A percentile compares a stretch with the other conserved stretches of the same genome.
Evolutionary conservation across 2,888 invertebrate genomes (phyloP).

Genomic region (Zygothrica quintamaculata): DNA sequence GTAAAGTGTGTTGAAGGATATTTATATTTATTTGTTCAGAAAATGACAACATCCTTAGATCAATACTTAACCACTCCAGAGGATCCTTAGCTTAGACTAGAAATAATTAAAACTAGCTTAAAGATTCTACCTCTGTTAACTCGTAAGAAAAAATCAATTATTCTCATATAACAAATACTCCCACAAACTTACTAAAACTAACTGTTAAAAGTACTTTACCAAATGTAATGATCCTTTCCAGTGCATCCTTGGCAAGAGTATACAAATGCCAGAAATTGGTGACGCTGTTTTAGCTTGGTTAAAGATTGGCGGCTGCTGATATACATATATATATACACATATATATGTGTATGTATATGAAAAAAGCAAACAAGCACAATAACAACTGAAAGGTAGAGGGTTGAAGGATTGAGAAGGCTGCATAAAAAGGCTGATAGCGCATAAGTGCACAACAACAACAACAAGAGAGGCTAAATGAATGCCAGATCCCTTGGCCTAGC

Average conservation of each 20-base stretch:
- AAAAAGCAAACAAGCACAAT: conserved; percentile 51
- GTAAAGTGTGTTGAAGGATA: too few relatives aligned
- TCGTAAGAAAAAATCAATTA: too few relatives aligned
- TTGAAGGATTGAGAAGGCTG: conserved; percentile 14
- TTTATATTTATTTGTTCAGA: too few relatives aligned
- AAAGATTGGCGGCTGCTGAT: conserved; percentile 64
- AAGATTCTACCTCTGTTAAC: too few relatives aligned
- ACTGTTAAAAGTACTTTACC: too few relatives aligned
- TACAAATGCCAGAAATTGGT: conserved; percentile 47
- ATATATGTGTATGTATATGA: not conserved
- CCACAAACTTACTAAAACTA: too few relatives aligned
- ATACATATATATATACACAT: conserved; percentile 18
- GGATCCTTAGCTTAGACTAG: too few relatives aligned
- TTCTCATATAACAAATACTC: too few relatives aligned
- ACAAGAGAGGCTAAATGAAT: conserved; percentile 57
- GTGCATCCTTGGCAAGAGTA: conserved; percentile 34
- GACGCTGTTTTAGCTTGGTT: conserved; percentile 45
- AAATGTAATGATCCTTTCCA: too few relatives aligned
- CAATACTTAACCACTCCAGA: too few relatives aligned
- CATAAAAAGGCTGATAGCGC: conserved; percentile 70
- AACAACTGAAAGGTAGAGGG: conserved; percentile 31
- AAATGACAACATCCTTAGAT: too few relatives aligned
- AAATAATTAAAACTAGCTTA: too few relatives aligned
- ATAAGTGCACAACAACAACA: conserved; percentile 68
- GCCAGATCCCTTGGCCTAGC: conserved; percentile 61